phyloP scores from a whole-genome alignment of 1,140 invertebrate genomes.

The Rhagoletis pomonella region DNA sequence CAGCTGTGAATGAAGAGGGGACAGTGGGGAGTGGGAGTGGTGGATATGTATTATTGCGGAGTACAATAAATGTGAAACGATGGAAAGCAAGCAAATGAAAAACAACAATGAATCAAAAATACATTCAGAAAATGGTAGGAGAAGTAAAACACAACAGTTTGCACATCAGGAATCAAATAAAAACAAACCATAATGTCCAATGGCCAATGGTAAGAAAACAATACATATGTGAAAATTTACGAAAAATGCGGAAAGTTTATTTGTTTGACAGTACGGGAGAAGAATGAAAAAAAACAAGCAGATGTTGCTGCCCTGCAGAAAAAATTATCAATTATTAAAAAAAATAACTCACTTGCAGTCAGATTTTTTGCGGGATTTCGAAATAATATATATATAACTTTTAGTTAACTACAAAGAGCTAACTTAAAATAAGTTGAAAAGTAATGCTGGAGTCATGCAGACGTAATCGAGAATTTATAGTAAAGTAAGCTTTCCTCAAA shows the following conservation, averaged over 20 bases:
- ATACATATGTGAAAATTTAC: neutral
- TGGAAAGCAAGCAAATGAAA: neutral
- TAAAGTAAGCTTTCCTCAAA: too few species aligned
- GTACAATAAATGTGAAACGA: constrained; percentile 7
- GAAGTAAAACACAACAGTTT: neutral
- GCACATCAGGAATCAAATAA: neutral
- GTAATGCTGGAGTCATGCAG: too few species aligned
- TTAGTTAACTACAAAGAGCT: too few species aligned
- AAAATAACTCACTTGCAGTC: too few species aligned
- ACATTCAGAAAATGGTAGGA: neutral
- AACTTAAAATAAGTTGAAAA: too few species aligned
- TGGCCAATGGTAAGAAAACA: constrained; percentile 4
- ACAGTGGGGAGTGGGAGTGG: neutral
- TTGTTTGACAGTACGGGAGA: neutral
- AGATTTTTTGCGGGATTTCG: too few species aligned
- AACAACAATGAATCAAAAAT: constrained; percentile 23
- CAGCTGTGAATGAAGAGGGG: neutral
- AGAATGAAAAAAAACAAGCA: neutral
- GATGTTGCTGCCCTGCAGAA: neutral
- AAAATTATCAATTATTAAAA: neutral
- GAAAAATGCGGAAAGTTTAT: constrained; percentile 14
- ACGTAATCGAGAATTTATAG: too few species aligned
- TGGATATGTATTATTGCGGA: neutral
- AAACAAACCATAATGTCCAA: neutral
- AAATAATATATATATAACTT: too few species aligned